Evolutionary conservation across 2,797 vertebrate genomes (phyloP), one percentile per base, ranked within the genome.

Genomic region (Sebastes diploproa): DNA sequence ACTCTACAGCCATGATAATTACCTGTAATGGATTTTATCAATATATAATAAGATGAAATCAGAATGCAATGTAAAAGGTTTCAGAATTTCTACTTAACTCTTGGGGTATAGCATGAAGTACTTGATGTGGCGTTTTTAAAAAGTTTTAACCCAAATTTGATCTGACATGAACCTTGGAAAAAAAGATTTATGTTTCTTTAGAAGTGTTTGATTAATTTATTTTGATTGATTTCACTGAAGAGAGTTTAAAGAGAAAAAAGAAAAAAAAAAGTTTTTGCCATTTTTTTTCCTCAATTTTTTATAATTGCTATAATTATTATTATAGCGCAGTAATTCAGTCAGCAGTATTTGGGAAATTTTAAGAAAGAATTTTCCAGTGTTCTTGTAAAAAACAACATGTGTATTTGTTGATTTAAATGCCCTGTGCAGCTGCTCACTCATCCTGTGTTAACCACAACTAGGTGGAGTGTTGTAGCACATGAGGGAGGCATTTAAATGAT

Each of bases 361-460:
- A 25, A 58, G 0, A 66, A 50, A 30, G 1, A 1, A 14, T 75
- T 85, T 66, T 64, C 7, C 20, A 36, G 25, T 1, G 6, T 58
- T 86, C 4, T 61, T 66, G 7, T 55, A 4, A 60, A 76, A 46
- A 81, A 42, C 9, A 65, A 20, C 3, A 2, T 3, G 10, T 27
- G 2, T 11, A 72, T 42, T 65, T 75, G 63, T 23, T 59, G 25
- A 83, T 91, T 94, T 94, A 94, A 95, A 94, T 86, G 81, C 59
- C 83, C 70, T 55, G 5, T 18, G 30, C 80, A 75, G 80, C 69
- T 81, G 75, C 46, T 82, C 71, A 56, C 73, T 85, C 86, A 83
- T 89, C 83, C 88, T 86, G 84, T 85, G 83, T 81, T 84, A 89
- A 94, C 92, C 92, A 56, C 89, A 90, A 30, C 20, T 5, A 29